Conservation (phyloP, 2,113 vertebrate species). For the Antechinus flavipes region DNA sequence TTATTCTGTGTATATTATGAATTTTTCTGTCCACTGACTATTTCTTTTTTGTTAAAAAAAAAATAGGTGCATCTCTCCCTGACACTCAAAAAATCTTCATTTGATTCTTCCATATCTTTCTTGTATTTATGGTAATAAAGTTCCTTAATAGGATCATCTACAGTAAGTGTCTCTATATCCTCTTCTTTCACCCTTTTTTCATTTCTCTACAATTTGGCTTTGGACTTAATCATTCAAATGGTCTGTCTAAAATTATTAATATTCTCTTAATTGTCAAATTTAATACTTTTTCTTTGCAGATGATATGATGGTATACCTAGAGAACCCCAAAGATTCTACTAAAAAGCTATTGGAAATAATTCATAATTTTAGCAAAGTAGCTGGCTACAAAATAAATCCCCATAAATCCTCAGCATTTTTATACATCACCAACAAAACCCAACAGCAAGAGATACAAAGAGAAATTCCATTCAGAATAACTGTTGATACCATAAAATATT, state of each 20-base stretch:
- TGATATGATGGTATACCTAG: no score
- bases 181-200: background rate
- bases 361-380: no score
- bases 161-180: background rate
- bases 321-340: no score
- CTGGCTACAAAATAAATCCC: no score
- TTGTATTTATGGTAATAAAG: background rate
- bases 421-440: no score
- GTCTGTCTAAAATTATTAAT: background rate
- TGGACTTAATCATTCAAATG: background rate
- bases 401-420: no score
- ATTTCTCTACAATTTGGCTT: background rate
- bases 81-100: background rate
- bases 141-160: background rate
- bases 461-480: no score
- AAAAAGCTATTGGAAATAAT: no score
- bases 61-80: background rate
- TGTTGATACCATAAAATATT: no score
- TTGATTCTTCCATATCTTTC: background rate
- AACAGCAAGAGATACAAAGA: no score
- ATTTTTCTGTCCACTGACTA: no score
- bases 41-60: background rate
- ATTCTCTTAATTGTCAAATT: background rate
- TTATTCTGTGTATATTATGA: no score
- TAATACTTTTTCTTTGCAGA: background rate